phyloP scores from a whole-genome alignment of 1,140 invertebrate genomes.

The Papilio xuthus region DNA sequence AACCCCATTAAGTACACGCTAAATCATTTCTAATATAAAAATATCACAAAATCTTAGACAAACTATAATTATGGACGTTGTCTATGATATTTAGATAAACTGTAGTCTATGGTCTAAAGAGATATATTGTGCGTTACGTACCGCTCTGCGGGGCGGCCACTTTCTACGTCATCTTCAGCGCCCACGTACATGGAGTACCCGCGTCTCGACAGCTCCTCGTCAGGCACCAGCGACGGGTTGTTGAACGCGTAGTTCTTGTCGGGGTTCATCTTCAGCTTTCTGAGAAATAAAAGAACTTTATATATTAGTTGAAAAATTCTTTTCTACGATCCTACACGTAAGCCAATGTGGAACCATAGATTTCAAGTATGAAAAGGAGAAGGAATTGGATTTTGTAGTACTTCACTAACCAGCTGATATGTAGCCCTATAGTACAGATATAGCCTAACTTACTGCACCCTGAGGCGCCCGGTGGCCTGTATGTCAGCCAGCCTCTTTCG shows the following conservation, averaged over 20 bases:
- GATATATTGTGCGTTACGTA: slow-evolving; percentile 46
- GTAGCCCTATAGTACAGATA: background rate
- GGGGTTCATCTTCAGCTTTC: slow-evolving; percentile 65
- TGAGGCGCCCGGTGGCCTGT: slow-evolving; percentile 52
- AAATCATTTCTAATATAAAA: no score
- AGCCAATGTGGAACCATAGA: no score
- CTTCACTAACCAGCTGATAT: no score
- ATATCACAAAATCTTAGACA: no score
- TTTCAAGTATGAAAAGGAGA: no score
- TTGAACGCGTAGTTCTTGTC: slow-evolving; percentile 74
- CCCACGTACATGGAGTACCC: slow-evolving; percentile 75
- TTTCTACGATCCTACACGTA: background rate
- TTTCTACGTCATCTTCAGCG: slow-evolving; percentile 61
- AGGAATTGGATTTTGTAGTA: no score
- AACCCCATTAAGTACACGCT: no score
- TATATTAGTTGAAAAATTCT: background rate
- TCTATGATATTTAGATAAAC: background rate
- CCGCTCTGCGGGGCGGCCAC: slow-evolving; percentile 64
- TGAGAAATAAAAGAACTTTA: slow-evolving; percentile 42
- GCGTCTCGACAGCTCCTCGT: slow-evolving; percentile 71
- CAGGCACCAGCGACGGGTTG: slow-evolving; percentile 66
- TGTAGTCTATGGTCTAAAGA: background rate
- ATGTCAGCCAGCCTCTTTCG: slow-evolving; percentile 57
- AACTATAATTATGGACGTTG: no score
- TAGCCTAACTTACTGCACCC: slow-evolving; percentile 60